Percentiles rank a stretch among this genome's conserved stretches.
phyloP scores from a whole-genome alignment of 2,888 invertebrate species.

The Campoplex capitator region DNA sequence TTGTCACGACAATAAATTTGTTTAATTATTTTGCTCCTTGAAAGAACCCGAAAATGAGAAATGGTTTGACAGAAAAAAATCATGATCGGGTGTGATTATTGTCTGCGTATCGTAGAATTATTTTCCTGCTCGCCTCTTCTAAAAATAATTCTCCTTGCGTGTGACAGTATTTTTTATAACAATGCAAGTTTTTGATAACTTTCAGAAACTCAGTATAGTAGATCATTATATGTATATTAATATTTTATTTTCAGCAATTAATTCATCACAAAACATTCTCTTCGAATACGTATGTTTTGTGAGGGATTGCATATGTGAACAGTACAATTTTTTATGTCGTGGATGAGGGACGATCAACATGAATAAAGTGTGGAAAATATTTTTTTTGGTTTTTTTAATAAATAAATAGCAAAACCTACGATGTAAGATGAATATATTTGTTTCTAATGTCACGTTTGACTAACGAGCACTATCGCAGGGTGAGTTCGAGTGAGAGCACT shows the following conservation, averaged over 20 bases:
- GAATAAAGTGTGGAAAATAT: conserved; percentile 16
- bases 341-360: conserved; percentile 11
- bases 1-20: neutral
- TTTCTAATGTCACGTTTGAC: conserved; percentile 77
- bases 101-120: neutral
- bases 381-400: neutral
- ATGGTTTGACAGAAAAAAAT: neutral
- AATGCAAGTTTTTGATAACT: conserved; percentile 9
- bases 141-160: neutral
- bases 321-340: neutral
- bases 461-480: conserved; percentile 84
- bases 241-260: conserved; percentile 61
- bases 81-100: neutral
- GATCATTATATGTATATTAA: conserved; percentile 42
- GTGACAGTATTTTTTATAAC: neutral
- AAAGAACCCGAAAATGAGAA: neutral
- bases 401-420: conserved; percentile 25
- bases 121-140: neutral
- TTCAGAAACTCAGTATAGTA: neutral
- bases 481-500: conserved; percentile 86
- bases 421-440: conserved; percentile 61
- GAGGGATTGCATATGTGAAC: conserved; percentile 1
- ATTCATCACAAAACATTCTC: conserved; percentile 32
- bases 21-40: neutral
- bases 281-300: conserved; percentile 9